Percentiles rank a stretch among this genome's conserved stretches.
phyloP scores from a whole-genome alignment of 2,888 invertebrate species.

The Caenorhabditis panamensis region DNA sequence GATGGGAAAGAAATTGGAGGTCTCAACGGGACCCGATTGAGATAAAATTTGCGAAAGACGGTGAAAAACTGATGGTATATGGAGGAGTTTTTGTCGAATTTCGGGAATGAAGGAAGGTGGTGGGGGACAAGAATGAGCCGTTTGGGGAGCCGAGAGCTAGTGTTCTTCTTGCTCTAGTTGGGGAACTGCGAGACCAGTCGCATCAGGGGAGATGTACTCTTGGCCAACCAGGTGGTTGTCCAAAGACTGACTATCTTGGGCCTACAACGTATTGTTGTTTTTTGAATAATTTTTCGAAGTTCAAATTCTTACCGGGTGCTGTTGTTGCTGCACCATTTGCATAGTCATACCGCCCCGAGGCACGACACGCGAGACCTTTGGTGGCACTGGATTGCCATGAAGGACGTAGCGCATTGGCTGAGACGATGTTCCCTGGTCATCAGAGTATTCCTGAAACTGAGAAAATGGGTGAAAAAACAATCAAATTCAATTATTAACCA shows the following conservation, averaged over 20 bases:
- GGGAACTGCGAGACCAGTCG: slow-evolving; percentile 40
- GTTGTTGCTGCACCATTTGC: slow-evolving; percentile 58
- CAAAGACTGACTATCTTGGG: not conserved
- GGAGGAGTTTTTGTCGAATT: not conserved
- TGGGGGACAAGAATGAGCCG: slow-evolving; percentile 26
- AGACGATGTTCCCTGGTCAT: slow-evolving; percentile 4
- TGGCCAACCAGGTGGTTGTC: slow-evolving; percentile 20
- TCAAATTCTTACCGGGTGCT: slow-evolving; percentile 25
- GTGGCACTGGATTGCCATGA: slow-evolving; percentile 13
- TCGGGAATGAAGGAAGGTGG: too few species aligned
- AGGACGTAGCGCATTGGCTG: slow-evolving; percentile 22
- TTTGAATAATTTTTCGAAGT: slow-evolving; percentile 1
- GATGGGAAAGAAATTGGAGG: not conserved
- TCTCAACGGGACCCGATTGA: not conserved
- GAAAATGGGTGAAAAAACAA: not conserved
- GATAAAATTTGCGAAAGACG: not conserved
- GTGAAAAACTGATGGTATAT: not conserved
- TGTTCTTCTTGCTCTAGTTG: slow-evolving; percentile 23
- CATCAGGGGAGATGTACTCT: not conserved
- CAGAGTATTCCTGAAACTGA: slow-evolving; percentile 31
- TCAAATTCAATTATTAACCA: not conserved
- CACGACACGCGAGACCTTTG: slow-evolving; percentile 21
- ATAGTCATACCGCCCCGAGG: slow-evolving; percentile 59
- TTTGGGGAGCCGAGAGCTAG: slow-evolving; percentile 37
- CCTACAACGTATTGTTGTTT: slow-evolving; percentile 13